Conservation (phyloP, 2,888 invertebrate species). For the Caenorhabditis plicata region DNA sequence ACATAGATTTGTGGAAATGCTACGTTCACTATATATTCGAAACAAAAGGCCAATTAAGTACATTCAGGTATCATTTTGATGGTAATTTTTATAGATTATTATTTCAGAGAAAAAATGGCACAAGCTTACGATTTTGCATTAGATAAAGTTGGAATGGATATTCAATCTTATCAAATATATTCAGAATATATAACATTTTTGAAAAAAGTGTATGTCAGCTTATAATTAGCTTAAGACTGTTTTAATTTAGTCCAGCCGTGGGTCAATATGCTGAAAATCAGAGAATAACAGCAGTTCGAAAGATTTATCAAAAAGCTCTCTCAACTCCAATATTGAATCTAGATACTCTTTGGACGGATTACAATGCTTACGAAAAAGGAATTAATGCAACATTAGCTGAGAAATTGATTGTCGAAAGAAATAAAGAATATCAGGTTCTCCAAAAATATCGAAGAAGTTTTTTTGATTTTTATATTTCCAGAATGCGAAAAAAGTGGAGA, state of each 20-base stretch:
- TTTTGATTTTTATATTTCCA: conserved; percentile 6
- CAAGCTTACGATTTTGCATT: conserved; percentile 98
- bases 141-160: conserved; percentile 97
- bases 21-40: conserved; percentile 97
- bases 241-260: conserved; percentile 78
- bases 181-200: conserved; percentile 94
- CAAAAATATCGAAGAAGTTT: not conserved
- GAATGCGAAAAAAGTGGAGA: conserved; percentile 79
- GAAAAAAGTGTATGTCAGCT: conserved; percentile 68
- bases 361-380: conserved; percentile 86
- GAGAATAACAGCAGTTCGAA: conserved; percentile 94
- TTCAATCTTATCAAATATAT: conserved; percentile 94
- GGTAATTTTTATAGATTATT: not conserved
- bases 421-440: conserved; percentile 78
- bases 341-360: conserved; percentile 90
- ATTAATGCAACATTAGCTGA: conserved; percentile 88
- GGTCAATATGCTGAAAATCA: conserved; percentile 99
- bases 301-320: conserved; percentile 92
- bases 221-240: conserved; percentile 1
- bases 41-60: conserved; percentile 87
- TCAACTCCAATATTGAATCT: conserved; percentile 95
- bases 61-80: conserved; percentile 75
- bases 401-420: conserved; percentile 93
- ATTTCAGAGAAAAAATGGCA: conserved; percentile 91
- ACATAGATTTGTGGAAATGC: conserved; percentile 97